Conservation (phyloP, 2,888 invertebrate genomes). For the Thera britannica region DNA sequence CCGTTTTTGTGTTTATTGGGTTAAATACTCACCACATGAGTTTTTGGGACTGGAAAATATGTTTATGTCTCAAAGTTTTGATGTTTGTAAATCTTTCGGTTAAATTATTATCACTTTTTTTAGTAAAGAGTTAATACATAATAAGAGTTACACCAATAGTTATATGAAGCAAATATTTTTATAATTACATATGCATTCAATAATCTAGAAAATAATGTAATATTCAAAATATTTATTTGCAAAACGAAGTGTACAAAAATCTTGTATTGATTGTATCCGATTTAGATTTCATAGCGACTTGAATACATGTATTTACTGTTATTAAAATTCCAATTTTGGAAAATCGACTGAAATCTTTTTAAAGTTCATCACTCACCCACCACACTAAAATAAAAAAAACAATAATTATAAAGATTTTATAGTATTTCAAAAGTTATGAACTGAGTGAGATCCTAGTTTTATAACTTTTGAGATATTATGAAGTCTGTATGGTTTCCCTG, state of each 20-base stretch:
- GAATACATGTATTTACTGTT: slow-evolving; percentile 15
- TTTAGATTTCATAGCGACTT: slow-evolving; percentile 12
- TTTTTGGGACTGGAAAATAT: slow-evolving; percentile 31
- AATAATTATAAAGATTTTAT: neutral
- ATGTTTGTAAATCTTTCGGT: slow-evolving; percentile 30
- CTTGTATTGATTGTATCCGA: slow-evolving; percentile 18
- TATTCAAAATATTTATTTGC: slow-evolving; percentile 30
- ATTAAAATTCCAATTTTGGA: neutral
- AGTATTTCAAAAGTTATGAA: neutral
- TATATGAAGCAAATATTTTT: slow-evolving; percentile 34
- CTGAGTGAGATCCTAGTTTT: too few relatives aligned
- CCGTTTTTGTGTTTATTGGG: slow-evolving; percentile 39
- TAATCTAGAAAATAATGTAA: slow-evolving; percentile 30
- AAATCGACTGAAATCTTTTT: neutral
- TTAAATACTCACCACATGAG: slow-evolving; percentile 18
- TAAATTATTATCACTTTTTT: slow-evolving; percentile 22
- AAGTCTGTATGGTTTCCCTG: neutral
- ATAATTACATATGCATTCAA: slow-evolving; percentile 32
- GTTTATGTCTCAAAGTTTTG: slow-evolving; percentile 33
- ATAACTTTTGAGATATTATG: neutral
- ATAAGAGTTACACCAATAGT: slow-evolving; percentile 32
- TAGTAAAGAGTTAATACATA: slow-evolving; percentile 28
- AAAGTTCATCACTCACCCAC: neutral
- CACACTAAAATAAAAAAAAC: neutral
- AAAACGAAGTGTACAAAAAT: slow-evolving; percentile 31